Base-by-base conservation (phyloP, 1,140 invertebrate species). In the Drosophila repleta region DNA sequence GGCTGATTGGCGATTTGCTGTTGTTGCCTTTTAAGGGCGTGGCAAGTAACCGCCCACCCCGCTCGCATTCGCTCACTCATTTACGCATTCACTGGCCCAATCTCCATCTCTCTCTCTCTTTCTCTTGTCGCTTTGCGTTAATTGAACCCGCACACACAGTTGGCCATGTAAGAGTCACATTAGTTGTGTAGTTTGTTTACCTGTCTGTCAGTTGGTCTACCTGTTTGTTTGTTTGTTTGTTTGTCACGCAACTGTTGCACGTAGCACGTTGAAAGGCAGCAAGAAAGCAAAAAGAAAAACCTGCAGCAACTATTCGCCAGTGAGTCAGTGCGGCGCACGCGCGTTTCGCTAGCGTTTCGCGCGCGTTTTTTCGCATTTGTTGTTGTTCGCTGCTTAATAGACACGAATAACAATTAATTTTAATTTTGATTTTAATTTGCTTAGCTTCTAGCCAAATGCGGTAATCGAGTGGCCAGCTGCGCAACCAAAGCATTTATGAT, bases 91-190 rank as follows among this genome's bases (percentile, higher is more conserved):
- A 2, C 21, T 24, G 2, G 21, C 21, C 2, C 35, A 37, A 6
- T 13, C 2, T 6, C 35, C 35, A 10, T 13, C 32, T 24, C 15
- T 37, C 37, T 29, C 3, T 48, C 17, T 55, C 35, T 39, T 17
- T 17, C 37, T 41, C 51, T 41, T 3, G n/a, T 15, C 39, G 17
- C 39, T 17, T 5, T 8, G 75, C 83, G 84, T 88, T 88, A 88
- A 88, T 88, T 88, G 84, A 88, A 88, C 79, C 76, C 82, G 83
- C 83, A 87, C 78, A 88, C 77, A 43, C 39, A 71, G 66, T 66
- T 73, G 74, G 32, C 82, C 75, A 81, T 77, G 74, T 69, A 58
- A 74, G 57, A 46, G 62, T 53, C 79, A 60, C 72, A 79, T 85
- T 77, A 66, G 64, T 76, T 80, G 70, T 75, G 32, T 64, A 79